phyloP scores from a whole-genome alignment of 2,797 vertebrate species.

The Manis crassicaudata region DNA sequence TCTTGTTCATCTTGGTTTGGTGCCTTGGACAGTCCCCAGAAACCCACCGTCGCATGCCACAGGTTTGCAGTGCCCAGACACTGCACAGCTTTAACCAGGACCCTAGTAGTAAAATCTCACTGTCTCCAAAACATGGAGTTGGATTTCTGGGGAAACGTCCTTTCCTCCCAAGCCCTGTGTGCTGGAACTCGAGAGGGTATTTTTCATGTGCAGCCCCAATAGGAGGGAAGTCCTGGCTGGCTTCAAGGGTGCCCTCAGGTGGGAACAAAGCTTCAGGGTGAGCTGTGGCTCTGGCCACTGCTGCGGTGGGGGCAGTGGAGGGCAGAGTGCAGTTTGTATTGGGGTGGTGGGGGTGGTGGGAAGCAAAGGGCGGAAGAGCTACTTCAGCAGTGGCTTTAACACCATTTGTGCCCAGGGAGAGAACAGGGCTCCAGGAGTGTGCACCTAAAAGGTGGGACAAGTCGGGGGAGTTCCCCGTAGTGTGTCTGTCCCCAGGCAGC shows the following conservation, averaged over 20 bases:
- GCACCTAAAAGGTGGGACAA: neutral
- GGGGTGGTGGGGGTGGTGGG: neutral
- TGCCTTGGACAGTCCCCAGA: neutral
- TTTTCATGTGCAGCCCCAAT: neutral
- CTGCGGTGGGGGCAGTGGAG: neutral
- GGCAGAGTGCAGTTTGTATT: too few relatives aligned
- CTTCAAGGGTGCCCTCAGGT: neutral
- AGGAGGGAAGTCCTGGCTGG: neutral
- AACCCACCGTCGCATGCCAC: neutral
- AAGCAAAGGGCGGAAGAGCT: neutral
- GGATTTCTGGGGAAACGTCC: neutral
- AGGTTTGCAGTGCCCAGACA: neutral
- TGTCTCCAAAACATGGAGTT: neutral
- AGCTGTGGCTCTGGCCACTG: neutral
- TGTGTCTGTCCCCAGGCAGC: neutral
- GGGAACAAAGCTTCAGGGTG: neutral
- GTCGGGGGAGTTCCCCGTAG: neutral
- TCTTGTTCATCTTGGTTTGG: neutral
- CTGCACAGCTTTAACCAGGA: neutral
- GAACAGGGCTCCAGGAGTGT: neutral
- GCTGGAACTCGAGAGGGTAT: neutral
- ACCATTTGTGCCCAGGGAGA: rapidly evolving
- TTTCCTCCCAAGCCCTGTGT: neutral
- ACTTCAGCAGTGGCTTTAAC: neutral
- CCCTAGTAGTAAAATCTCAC: neutral